These are phyloP conservation scores for Alectura lathami DNA, from an alignment of 2,113 vertebrate species.

Conservation along the genomic window DNA sequence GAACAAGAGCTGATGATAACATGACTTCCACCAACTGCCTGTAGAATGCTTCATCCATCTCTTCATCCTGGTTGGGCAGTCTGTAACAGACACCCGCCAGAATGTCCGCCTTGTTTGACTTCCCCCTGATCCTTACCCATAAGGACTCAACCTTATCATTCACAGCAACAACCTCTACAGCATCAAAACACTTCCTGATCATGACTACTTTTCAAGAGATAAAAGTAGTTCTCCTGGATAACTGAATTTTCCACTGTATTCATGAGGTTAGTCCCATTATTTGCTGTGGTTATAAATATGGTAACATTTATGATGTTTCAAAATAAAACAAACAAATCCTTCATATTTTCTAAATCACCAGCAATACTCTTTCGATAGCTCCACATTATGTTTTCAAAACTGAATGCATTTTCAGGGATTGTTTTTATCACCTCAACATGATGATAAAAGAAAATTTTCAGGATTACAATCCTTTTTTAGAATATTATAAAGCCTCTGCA, in stretches of 20 bases:
- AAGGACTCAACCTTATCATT: too few species aligned
- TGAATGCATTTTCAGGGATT: neutral
- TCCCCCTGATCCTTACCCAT: too few species aligned
- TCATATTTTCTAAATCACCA: neutral
- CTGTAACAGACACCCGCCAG: too few species aligned
- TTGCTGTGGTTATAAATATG: neutral
- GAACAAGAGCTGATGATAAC: too few species aligned
- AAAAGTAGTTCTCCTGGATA: neutral
- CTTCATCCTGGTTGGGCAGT: too few species aligned
- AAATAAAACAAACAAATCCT: neutral
- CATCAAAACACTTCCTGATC: too few species aligned
- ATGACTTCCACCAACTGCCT: too few species aligned
- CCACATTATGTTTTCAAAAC: slow-evolving; percentile 25
- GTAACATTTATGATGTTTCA: neutral
- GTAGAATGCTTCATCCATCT: too few species aligned
- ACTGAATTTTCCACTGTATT: neutral
- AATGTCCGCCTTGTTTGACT: too few species aligned
- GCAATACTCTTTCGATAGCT: neutral
- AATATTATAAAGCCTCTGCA: slow-evolving; percentile 65
- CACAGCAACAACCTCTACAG: too few species aligned
- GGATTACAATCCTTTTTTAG: slow-evolving; percentile 47
- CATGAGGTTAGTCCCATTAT: neutral
- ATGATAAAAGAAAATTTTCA: slow-evolving; percentile 60
- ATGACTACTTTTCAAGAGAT: neutral
- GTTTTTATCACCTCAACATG: slow-evolving; percentile 42